These are phyloP conservation scores for Dendroctonus ponderosae DNA, from an alignment of 1,140 invertebrate species.

Conservation along the genomic window DNA sequence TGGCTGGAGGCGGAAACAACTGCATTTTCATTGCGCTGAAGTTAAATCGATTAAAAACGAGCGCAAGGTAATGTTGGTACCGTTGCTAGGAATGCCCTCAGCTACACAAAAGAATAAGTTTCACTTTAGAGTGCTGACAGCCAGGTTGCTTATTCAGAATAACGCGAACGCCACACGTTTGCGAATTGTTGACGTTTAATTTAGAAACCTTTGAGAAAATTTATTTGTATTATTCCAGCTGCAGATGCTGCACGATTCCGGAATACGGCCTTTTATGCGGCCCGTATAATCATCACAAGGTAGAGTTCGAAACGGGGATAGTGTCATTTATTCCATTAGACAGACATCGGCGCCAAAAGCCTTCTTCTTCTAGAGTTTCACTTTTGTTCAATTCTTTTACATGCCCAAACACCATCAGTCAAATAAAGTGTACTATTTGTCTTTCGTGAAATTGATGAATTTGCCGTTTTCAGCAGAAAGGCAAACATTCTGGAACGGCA, in stretches of 20 bases:
- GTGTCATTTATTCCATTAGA: too few species aligned
- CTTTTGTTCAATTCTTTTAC: too few species aligned
- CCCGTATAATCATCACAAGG: too few species aligned
- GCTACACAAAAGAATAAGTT: neutral
- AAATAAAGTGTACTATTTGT: neutral
- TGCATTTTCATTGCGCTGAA: slow-evolving; percentile 4
- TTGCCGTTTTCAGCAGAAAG: neutral
- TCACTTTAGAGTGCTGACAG: neutral
- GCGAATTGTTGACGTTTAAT: slow-evolving; percentile 7
- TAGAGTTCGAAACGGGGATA: too few species aligned
- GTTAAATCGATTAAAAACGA: slow-evolving; percentile 3
- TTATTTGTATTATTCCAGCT: too few species aligned
- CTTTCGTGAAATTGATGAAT: slow-evolving; percentile 3
- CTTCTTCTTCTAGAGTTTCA: too few species aligned
- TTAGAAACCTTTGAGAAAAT: neutral
- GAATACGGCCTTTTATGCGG: too few species aligned
- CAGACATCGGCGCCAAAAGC: too few species aligned
- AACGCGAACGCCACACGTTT: neutral
- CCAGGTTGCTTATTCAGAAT: neutral
- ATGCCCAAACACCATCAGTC: too few species aligned
- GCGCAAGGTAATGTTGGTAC: neutral
- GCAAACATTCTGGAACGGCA: slow-evolving; percentile 10
- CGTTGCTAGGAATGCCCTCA: slow-evolving; percentile 2
- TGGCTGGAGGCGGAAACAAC: neutral
- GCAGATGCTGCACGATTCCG: too few species aligned